Evolutionary conservation across 1,140 invertebrate species (phyloP), one percentile per base, ranked within the genome.

Genomic region (Pomacea maculata): DNA sequence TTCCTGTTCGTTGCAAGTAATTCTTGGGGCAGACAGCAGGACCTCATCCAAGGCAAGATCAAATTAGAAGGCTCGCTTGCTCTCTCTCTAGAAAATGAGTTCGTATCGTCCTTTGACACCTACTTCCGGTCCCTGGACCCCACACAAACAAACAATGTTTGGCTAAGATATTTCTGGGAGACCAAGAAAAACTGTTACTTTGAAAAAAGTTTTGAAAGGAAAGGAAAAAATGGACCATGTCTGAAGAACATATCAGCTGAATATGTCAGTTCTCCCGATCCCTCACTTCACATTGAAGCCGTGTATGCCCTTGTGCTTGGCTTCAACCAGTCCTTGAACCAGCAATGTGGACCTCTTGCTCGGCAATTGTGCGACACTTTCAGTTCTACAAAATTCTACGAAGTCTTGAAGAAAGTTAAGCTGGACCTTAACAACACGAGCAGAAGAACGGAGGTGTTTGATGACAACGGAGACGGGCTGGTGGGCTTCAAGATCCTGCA

Each of bases 141-240:
- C 55, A 29, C n/a, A 6, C 45, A 52, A 45, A 17, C 63, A 21
- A 14, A 8, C 11, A 80, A 80, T 45, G 70, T 71, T n/a, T 80
- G 79, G 79, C 68, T 73, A 14, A 25, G 19, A 19, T 74, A 61
- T 34, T 80, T 80, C 61, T 80, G 79, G 79, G 79, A 80, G 61
- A 52, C 17, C 9, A n/a, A 52, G 29, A 54, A 61, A 34, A 64
- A 63, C 63, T 80, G 79, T 21, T 74, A 74, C 29, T 74, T 80
- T 34, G 57, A 29, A 25, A 74, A 64, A n/a, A 65, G 79, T 61
- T 80, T 80, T 21, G 29, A 71, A 29, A 71, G 79, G 29, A 34
- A 55, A 34, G 78, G 68, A 6, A 80, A 80, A 63, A 64, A 21
- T 15, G 72, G 70, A 5, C 71, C 57, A 4, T 80, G 79, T 55